phyloP scores from a whole-genome alignment of 2,797 vertebrate genomes.

The Percopsis omiscomaycus region DNA sequence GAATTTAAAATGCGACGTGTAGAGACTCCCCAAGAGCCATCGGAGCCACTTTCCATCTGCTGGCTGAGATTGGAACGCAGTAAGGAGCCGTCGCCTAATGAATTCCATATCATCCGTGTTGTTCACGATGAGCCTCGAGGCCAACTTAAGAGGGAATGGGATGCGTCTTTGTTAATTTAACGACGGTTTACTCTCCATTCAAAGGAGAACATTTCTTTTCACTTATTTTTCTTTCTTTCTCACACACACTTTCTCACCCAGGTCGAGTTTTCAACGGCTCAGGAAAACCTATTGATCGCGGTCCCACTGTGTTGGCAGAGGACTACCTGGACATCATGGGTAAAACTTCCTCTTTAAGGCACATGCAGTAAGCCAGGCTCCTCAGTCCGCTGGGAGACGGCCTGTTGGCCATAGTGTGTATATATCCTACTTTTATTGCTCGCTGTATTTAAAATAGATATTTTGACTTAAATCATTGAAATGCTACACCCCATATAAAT shows the following conservation, averaged over 20 bases:
- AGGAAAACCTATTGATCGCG: conserved; percentile 84
- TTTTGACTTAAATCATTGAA: too few species aligned
- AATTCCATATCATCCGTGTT: conserved; percentile 28
- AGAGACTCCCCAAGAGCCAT: conserved; percentile 41
- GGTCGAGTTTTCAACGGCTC: conserved; percentile 84
- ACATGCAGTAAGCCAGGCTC: too few species aligned
- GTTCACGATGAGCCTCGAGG: conserved; percentile 38
- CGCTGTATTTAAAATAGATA: too few species aligned
- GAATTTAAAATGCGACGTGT: conserved; percentile 52
- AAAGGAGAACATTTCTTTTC: conserved; percentile 1
- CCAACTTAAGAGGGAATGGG: conserved; percentile 16
- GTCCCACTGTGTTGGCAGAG: conserved; percentile 81
- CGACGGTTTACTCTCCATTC: conserved; percentile 9
- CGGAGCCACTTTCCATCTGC: conserved; percentile 34
- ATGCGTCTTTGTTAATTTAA: conserved; percentile 15
- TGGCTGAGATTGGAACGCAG: conserved; percentile 42
- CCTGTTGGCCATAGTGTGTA: too few species aligned
- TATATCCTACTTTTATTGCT: too few species aligned
- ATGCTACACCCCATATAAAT: too few species aligned
- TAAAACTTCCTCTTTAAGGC: conserved; percentile 36
- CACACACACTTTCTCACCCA: conserved; percentile 31
- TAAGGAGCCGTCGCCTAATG: conserved; percentile 49
- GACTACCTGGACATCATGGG: conserved; percentile 87
- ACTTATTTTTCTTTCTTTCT: conserved; percentile 24
- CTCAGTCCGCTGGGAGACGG: neutral